Evolutionary conservation across 1,140 invertebrate genomes (phyloP), one percentile per base, ranked within the genome.

Genomic region (Drosophila carrolli): DNA sequence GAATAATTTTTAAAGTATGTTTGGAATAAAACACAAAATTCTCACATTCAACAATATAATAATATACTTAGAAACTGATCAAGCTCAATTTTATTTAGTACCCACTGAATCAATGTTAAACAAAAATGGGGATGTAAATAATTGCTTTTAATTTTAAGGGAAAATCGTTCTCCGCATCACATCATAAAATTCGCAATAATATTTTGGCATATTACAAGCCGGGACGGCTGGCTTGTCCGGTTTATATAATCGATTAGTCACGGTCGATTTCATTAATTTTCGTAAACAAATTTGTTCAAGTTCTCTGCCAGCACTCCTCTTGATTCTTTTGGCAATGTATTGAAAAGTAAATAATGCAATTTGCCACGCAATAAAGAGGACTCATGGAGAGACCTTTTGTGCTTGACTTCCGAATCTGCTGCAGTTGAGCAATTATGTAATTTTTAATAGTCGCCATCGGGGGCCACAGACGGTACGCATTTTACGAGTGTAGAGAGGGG

Each of bases 351-450:
- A 86, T 82, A 85, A 78, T 86, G 82, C 82, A 88, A 85, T 85
- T 85, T 78, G 82, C 58, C 62, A 85, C 78, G 74, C 63, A 77
- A 46, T 44, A 50, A 40, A 47, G 29, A 29, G 51, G 44, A 55
- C 47, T 19, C 59, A 66, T 61, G 41, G 35, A 63, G 59, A 61
- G 60, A 63, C 68, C 61, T 60, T 83, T 84, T 68, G 65, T 46
- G 72, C 61, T 44, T 63, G 60, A 40, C 47, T 77, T 54, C 50
- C 47, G 66, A n/a, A 37, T 71, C 19, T 44, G 81, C 68, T 78
- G 81, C 82, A 85, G 65, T 75, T 86, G 61, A 85, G 78, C 82
- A 85, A 85, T 85, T 85, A 78, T 86, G 82, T 85, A 82, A 85
- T 85, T 86, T 85, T 85, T 86, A 85, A 85, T 86, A 82, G 82